phyloP scores from a whole-genome alignment of 2,888 invertebrate genomes.

The Acrobasis suavella region DNA sequence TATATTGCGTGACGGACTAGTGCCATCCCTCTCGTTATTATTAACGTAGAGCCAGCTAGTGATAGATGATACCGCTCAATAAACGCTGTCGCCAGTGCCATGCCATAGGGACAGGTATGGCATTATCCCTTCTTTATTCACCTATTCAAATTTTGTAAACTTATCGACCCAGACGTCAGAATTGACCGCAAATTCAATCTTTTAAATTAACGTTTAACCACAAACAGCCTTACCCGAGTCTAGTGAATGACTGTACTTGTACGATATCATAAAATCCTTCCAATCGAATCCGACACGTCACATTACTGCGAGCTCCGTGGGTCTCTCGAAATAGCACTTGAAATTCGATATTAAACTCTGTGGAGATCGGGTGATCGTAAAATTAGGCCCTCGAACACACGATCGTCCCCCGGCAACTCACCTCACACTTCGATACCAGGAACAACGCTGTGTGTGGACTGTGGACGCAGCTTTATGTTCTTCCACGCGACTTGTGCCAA shows the following conservation, averaged over 20 bases:
- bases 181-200: slow-evolving; percentile 58
- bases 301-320: slow-evolving; percentile 60
- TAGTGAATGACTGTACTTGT: slow-evolving; percentile 46
- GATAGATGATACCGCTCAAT: too few relatives aligned
- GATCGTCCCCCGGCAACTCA: slow-evolving; percentile 35
- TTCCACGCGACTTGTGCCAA: slow-evolving; percentile 60
- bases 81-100: too few relatives aligned
- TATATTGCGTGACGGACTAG: too few relatives aligned
- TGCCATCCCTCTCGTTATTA: too few relatives aligned
- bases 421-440: slow-evolving; percentile 30
- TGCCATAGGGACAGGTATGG: too few relatives aligned
- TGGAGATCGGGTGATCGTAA: slow-evolving; percentile 70
- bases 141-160: neutral
- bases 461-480: slow-evolving; percentile 45
- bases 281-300: slow-evolving; percentile 74
- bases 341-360: slow-evolving; percentile 71
- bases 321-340: slow-evolving; percentile 72
- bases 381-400: slow-evolving; percentile 64
- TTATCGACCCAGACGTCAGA: slow-evolving; percentile 27
- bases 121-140: neutral
- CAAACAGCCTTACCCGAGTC: slow-evolving; percentile 55
- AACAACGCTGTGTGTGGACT: slow-evolving; percentile 32
- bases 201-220: slow-evolving; percentile 68
- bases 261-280: slow-evolving; percentile 71
- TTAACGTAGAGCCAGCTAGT: too few relatives aligned